A percentile compares a stretch with the other conserved stretches of the same genome.
phyloP scores from a whole-genome alignment of 2,113 vertebrate genomes.

The Anseranas semipalmata region DNA sequence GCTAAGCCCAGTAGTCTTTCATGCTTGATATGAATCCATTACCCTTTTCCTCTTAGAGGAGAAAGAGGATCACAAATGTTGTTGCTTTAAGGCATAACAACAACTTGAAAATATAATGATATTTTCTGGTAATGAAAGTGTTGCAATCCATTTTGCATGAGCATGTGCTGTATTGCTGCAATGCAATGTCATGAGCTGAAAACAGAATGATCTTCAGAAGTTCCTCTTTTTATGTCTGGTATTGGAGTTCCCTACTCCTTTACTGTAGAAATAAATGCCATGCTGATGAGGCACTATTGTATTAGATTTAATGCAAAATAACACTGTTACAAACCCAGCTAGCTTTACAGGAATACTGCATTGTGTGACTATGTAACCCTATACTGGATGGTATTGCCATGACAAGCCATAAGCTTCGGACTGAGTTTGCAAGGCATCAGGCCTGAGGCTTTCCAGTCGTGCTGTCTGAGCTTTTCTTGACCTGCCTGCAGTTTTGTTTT shows the following conservation, averaged over 20 bases:
- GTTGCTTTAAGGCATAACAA: neutral
- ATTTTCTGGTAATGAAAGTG: neutral
- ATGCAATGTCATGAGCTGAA: neutral
- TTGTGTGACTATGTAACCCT: neutral
- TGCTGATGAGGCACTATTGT: neutral
- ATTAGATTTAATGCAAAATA: neutral
- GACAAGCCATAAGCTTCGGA: neutral
- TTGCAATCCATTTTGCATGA: neutral
- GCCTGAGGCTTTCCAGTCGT: fast-evolving
- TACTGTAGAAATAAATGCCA: neutral
- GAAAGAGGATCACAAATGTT: neutral
- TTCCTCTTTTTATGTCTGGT: neutral
- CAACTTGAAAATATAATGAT: neutral
- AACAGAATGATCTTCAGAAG: neutral
- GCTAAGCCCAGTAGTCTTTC: neutral
- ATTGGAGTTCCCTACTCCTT: neutral
- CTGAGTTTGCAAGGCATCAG: neutral
- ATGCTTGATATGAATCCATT: neutral
- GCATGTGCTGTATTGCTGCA: neutral
- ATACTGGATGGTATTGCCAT: neutral
- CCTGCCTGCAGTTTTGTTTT: neutral
- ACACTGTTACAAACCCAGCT: neutral
- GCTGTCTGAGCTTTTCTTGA: neutral
- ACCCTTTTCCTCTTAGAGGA: neutral
- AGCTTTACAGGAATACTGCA: neutral